phyloP scores from a whole-genome alignment of 2,797 vertebrate species.

The Clangula hyemalis region DNA sequence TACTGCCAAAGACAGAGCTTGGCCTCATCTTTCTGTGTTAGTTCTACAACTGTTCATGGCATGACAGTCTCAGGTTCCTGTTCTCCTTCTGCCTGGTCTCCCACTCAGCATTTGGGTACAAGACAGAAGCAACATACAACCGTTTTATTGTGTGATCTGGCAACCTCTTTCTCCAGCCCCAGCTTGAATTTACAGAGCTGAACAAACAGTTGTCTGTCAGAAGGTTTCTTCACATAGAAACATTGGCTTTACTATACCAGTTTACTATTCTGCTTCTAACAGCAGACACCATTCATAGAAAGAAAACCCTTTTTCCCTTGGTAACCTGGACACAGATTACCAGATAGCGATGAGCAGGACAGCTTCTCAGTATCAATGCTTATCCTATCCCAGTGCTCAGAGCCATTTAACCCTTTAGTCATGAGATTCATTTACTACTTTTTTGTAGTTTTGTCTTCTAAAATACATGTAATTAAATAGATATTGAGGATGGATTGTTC shows the following conservation, averaged over 20 bases:
- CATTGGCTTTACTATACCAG: background rate
- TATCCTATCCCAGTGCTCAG: background rate
- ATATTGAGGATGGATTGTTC: background rate
- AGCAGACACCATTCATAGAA: background rate
- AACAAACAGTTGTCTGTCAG: conserved; percentile 57
- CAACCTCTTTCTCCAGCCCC: conserved; percentile 25
- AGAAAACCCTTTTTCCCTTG: background rate
- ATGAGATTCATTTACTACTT: background rate
- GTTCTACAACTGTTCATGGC: background rate
- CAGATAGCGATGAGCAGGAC: background rate
- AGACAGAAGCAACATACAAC: conserved; percentile 33
- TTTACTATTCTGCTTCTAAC: conserved; percentile 5
- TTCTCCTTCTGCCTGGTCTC: conserved; percentile 27
- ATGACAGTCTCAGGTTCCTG: background rate
- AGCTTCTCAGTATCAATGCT: background rate
- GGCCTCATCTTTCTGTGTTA: background rate
- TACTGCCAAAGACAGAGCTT: conserved; percentile 4
- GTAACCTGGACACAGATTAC: background rate
- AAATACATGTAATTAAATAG: background rate
- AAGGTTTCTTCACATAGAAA: conserved; percentile 35
- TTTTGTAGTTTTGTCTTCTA: background rate
- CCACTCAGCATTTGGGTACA: background rate
- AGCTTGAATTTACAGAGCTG: conserved; percentile 54
- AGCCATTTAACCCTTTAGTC: background rate
- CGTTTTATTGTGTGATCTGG: conserved; percentile 30